Conservation (phyloP, 2,797 vertebrate genomes). For the Spheniscus humboldti region DNA sequence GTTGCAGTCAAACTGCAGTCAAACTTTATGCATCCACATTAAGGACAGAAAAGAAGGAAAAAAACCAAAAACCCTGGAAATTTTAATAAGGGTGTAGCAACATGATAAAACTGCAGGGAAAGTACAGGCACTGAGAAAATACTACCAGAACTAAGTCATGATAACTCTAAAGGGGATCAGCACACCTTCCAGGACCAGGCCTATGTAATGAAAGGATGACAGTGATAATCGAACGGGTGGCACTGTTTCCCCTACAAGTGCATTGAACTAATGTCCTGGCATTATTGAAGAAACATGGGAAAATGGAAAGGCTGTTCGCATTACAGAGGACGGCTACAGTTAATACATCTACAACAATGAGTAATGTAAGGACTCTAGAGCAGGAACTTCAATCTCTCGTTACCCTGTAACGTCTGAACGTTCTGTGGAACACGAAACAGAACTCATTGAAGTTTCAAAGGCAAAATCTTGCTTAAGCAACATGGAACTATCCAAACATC, state of each 20-base stretch:
- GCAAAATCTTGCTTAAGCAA: neutral
- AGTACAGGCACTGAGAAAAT: neutral
- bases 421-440: neutral
- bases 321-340: neutral
- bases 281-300: neutral
- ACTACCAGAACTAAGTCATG: neutral
- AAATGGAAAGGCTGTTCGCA: neutral
- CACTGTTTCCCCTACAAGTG: neutral
- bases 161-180: neutral
- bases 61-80: too few species aligned
- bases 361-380: neutral
- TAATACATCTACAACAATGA: neutral
- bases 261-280: neutral
- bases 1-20: neutral
- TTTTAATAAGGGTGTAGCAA: neutral
- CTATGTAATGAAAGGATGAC: neutral
- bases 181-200: neutral
- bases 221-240: neutral
- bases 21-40: neutral
- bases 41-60: neutral
- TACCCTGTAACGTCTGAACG: accelerated
- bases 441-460: neutral
- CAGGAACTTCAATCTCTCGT: neutral
- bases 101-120: neutral
- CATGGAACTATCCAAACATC: neutral